phyloP scores from a whole-genome alignment of 2,888 invertebrate genomes.

The Brachyopa scutellaris region DNA sequence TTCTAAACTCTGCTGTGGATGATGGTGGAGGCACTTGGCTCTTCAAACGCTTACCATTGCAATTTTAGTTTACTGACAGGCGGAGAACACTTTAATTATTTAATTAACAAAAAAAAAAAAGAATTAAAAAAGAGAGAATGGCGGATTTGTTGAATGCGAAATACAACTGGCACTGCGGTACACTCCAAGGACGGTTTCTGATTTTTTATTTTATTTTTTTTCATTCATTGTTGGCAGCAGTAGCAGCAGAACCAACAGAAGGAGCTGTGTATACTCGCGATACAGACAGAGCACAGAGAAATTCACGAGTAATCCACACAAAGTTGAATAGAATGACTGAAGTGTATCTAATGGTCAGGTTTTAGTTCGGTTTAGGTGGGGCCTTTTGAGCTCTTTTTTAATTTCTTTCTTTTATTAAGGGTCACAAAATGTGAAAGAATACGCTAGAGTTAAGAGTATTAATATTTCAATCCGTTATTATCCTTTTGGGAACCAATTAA shows the following conservation, averaged over 20 bases:
- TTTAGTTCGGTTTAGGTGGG: slow-evolving; percentile 46
- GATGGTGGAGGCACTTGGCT: slow-evolving; percentile 1
- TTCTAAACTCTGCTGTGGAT: slow-evolving; percentile 21
- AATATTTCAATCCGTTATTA: slow-evolving; percentile 54
- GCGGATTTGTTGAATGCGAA: slow-evolving; percentile 55
- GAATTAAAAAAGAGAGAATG: slow-evolving; percentile 3
- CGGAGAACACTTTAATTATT: slow-evolving; percentile 59
- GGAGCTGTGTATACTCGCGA: slow-evolving; percentile 8
- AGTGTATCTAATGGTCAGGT: slow-evolving; percentile 66
- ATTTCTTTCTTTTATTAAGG: slow-evolving; percentile 20
- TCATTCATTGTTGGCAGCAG: slow-evolving; percentile 35
- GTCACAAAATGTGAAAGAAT: slow-evolving; percentile 35
- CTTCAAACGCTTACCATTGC: slow-evolving; percentile 28
- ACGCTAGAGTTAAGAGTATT: slow-evolving; percentile 26
- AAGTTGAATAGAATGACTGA: slow-evolving; percentile 56
- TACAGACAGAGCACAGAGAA: slow-evolving; percentile 21
- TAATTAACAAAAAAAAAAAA: slow-evolving; percentile 58
- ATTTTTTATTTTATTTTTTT: slow-evolving; percentile 4
- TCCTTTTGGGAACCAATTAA: slow-evolving; percentile 66
- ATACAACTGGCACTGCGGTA: slow-evolving; percentile 48
- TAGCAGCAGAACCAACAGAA: not conserved
- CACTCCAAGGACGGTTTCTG: slow-evolving; percentile 48
- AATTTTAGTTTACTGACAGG: slow-evolving; percentile 45
- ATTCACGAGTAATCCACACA: slow-evolving; percentile 53
- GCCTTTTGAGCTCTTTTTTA: slow-evolving; percentile 32